Evolutionary conservation across 2,113 vertebrate genomes (phyloP).

Genomic region (Hassar affinis): DNA sequence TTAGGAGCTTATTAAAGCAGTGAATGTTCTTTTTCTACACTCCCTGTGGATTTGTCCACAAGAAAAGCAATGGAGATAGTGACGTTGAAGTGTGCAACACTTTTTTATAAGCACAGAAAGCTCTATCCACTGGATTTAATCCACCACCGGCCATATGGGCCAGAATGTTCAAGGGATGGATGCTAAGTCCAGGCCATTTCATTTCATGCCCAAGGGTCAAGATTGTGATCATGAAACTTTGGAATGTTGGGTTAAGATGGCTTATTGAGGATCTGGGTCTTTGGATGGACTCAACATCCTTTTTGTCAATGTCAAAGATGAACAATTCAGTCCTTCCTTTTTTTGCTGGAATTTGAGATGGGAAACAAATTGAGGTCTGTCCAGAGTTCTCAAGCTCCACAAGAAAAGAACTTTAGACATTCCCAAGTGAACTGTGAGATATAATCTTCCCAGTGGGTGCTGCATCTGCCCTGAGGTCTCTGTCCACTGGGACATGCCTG

Average conservation of each 20-base stretch:
- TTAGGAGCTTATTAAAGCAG: conserved; percentile 39
- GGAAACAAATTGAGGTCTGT: background rate
- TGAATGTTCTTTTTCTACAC: background rate
- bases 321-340: background rate
- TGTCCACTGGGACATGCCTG: too few relatives aligned
- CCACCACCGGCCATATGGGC: too few relatives aligned
- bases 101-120: background rate
- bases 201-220: background rate
- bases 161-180: background rate
- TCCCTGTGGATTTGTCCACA: conserved; percentile 26
- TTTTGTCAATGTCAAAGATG: background rate
- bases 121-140: conserved; percentile 5
- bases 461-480: background rate
- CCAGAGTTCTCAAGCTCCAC: background rate
- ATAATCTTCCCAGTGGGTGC: background rate
- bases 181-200: background rate
- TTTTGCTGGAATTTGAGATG: background rate
- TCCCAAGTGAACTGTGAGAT: background rate
- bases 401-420: background rate
- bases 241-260: background rate
- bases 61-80: conserved; percentile 1
- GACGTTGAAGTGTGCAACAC: background rate
- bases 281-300: background rate
- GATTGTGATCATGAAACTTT: background rate
- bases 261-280: too few relatives aligned